phyloP scores from a whole-genome alignment of 35 echinoderm and acorn worm genomes.

The Strongylocentrotus purpuratus region DNA sequence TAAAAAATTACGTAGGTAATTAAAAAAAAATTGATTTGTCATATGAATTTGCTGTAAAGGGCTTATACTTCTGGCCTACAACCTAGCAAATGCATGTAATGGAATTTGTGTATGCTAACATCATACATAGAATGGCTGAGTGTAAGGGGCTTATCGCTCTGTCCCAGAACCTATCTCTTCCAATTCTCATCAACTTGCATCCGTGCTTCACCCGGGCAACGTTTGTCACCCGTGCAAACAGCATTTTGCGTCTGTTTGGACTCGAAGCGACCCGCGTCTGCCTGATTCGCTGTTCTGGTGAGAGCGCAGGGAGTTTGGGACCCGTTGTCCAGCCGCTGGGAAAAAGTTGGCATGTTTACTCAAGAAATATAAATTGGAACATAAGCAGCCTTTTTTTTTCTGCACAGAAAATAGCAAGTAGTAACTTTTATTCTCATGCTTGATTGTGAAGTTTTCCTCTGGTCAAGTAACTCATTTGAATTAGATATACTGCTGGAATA shows the following conservation, averaged over 20 bases:
- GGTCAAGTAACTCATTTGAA: no score
- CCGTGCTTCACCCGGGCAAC: conserved; percentile 18
- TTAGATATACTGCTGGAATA: no score
- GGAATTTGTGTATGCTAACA: background rate
- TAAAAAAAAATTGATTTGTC: no score
- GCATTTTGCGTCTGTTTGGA: conserved; percentile 25
- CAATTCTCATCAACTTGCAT: background rate
- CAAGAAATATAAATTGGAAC: conserved; percentile 13
- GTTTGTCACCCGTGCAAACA: conserved; percentile 12
- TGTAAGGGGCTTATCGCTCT: background rate
- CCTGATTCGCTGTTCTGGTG: conserved; percentile 25
- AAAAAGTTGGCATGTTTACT: background rate
- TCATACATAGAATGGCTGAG: background rate
- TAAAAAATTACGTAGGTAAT: no score
- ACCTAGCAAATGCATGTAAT: background rate
- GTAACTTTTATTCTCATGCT: no score
- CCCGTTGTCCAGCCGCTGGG: background rate
- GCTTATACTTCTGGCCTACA: no score
- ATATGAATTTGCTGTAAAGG: no score
- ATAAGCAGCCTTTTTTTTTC: background rate
- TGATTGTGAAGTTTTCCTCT: no score
- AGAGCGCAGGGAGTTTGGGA: background rate
- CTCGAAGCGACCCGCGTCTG: conserved; percentile 12
- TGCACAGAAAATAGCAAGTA: background rate
- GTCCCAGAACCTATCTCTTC: background rate